Percentiles rank a stretch among this genome's conserved stretches.
Conservation (phyloP, 2,888 invertebrate species). For the Idaea dimidiata region DNA sequence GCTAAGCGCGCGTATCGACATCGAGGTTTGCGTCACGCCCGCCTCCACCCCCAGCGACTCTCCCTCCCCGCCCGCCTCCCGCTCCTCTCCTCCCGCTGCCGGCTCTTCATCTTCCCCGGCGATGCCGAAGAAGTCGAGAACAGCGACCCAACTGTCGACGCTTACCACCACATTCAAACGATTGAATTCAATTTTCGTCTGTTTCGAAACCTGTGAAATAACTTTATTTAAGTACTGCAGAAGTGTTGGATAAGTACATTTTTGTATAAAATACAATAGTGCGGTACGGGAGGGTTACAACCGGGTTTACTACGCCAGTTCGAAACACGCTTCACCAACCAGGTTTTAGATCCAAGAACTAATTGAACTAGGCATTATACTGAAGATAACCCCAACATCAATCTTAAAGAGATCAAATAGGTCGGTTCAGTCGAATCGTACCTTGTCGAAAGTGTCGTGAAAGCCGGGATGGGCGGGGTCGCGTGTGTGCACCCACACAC, state of each 20-base stretch:
- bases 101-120: constrained; percentile 57
- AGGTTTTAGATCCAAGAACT: too few relatives aligned
- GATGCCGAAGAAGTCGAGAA: constrained; percentile 94
- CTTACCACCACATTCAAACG: constrained; percentile 94
- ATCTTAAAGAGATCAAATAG: too few relatives aligned
- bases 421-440: too few relatives aligned
- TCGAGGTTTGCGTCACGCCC: constrained; percentile 82
- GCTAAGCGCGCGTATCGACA: constrained; percentile 88
- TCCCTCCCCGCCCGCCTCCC: constrained; percentile 37
- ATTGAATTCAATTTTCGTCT: constrained; percentile 92
- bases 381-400: too few relatives aligned
- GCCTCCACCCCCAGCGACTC: not conserved
- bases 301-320: too few relatives aligned
- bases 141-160: constrained; percentile 96
- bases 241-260: too few relatives aligned
- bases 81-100: constrained; percentile 34
- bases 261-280: too few relatives aligned
- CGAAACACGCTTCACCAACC: too few relatives aligned
- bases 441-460: constrained; percentile 82
- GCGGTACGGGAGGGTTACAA: too few relatives aligned
- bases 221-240: not conserved
- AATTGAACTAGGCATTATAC: too few relatives aligned
- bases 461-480: constrained; percentile 85
- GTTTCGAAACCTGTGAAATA: constrained; percentile 78
- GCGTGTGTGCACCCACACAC: constrained; percentile 84